Conservation (phyloP, 2,888 invertebrate species). For the Macrophya annulata region DNA sequence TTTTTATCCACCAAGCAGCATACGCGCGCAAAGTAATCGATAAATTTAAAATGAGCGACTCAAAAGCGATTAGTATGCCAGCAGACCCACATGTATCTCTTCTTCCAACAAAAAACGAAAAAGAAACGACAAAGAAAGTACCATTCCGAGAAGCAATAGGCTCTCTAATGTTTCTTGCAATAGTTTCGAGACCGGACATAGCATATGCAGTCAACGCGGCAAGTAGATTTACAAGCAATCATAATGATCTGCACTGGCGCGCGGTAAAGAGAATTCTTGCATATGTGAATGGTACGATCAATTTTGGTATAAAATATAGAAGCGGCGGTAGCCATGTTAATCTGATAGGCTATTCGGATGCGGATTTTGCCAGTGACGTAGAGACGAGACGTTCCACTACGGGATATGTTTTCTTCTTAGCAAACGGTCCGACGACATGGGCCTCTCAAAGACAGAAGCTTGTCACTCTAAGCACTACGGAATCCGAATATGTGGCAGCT, state of each 20-base stretch:
- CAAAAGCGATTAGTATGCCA: too few species aligned
- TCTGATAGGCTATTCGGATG: slow-evolving; percentile 42
- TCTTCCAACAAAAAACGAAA: slow-evolving; percentile 20
- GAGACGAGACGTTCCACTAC: slow-evolving; percentile 60
- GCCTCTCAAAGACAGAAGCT: slow-evolving; percentile 58
- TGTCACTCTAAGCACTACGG: slow-evolving; percentile 58
- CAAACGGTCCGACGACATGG: slow-evolving; percentile 60
- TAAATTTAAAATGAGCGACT: too few species aligned
- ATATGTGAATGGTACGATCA: slow-evolving; percentile 57
- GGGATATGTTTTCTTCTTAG: slow-evolving; percentile 60
- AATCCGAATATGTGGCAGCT: slow-evolving; percentile 6
- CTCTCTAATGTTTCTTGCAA: slow-evolving; percentile 53
- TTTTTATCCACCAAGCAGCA: too few species aligned
- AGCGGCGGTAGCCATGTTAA: slow-evolving; percentile 52
- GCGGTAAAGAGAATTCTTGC: slow-evolving; percentile 54
- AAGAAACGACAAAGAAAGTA: not conserved
- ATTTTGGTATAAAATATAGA: slow-evolving; percentile 60
- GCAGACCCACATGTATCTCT: slow-evolving; percentile 1
- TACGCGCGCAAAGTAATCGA: too few species aligned
- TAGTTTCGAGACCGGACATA: slow-evolving; percentile 58
- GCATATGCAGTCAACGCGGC: slow-evolving; percentile 55
- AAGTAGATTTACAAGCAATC: slow-evolving; percentile 56
- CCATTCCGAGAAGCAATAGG: slow-evolving; percentile 46
- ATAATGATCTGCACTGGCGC: slow-evolving; percentile 52
- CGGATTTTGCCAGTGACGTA: slow-evolving; percentile 9